Percentiles rank a stretch among this genome's conserved stretches.
Evolutionary conservation across 2,113 vertebrate genomes (phyloP).

Genomic region (Corydoras maculifer): DNA sequence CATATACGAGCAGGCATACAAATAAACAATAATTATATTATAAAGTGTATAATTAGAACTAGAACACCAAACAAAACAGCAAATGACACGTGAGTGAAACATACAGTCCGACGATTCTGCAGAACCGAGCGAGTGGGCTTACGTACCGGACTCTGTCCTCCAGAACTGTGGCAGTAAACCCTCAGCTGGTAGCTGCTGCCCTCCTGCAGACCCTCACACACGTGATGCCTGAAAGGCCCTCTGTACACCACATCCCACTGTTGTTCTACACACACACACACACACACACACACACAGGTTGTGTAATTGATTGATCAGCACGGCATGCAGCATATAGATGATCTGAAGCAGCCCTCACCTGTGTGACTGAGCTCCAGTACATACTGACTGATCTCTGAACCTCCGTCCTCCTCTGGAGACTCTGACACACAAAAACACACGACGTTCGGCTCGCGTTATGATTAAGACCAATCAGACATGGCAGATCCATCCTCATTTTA

Average conservation of each 20-base stretch:
- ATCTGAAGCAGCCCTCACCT: conserved; percentile 50
- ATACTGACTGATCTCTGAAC: conserved; percentile 64
- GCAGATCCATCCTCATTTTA: too few species aligned
- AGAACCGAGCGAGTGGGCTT: too few species aligned
- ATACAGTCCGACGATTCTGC: too few species aligned
- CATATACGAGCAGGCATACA: conserved; percentile 7
- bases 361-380: conserved; percentile 60
- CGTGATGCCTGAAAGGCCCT: conserved; percentile 60
- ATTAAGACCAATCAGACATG: background rate
- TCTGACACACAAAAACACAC: conserved; percentile 53
- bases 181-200: conserved; percentile 65
- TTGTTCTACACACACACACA: conserved; percentile 49
- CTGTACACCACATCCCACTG: conserved; percentile 64
- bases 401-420: conserved; percentile 68
- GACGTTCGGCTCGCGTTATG: too few species aligned
- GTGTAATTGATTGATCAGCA: too few species aligned
- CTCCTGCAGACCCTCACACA: conserved; percentile 63
- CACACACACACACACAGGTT: conserved; percentile 6
- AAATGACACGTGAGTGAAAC: too few species aligned
- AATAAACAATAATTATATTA: background rate
- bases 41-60: background rate
- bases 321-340: background rate
- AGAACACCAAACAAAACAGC: too few species aligned
- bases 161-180: conserved; percentile 60
- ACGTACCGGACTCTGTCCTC: conserved; percentile 68